Base-by-base conservation (phyloP, 2,888 invertebrate species). In the Oscheius onirici region DNA sequence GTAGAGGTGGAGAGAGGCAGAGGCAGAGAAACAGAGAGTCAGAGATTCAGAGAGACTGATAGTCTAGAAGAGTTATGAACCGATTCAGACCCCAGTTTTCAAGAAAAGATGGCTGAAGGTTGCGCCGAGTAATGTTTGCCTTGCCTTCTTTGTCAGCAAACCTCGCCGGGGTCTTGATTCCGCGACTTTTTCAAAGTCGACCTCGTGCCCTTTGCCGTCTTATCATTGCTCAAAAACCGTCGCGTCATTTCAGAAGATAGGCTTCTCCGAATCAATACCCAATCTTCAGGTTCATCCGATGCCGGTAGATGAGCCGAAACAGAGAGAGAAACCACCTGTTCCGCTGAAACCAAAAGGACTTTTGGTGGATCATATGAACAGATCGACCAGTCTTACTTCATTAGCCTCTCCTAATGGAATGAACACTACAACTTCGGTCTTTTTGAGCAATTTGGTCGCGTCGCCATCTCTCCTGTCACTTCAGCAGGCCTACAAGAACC, bases 271-370 rank as follows among this genome's bases (percentile, higher is more conserved):
- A 34, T 34, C 34, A 34, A 34, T 34, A 34, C 3, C 1, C 20
- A 41, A 13, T 43, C 41, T 63, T 26, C 61, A 79, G 79, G 82
- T 82, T 5, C 82, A 82, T 58, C 82, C 82, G 41, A 82, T 82
- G 80, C 82, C 82, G 10, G 67, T 68, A 13, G 82, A 82, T 41
- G 76, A 79, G 40, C 71, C 69, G 55, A 77, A 76, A 28, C 57
- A 3, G 8, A 34, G 44, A 58, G 71, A 73, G 15, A 77, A 77
- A 51, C 79, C 79, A 5, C 70, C 78, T 41, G 79, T 82, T 8
- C 82, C 82, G 24, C 72, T 72, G 10, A 82, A 82, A 44, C 82
- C 82, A 2, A 79, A 79, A 41, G 80, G 80, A 26, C 68, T 82
- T 1, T 52, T 74, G 22, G 74, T 81, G 22, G 79, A 80, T 67